A percentile compares a stretch with the other conserved stretches of the same genome.
phyloP scores from a whole-genome alignment of 2,113 vertebrate genomes.

The Ursus arctos region DNA sequence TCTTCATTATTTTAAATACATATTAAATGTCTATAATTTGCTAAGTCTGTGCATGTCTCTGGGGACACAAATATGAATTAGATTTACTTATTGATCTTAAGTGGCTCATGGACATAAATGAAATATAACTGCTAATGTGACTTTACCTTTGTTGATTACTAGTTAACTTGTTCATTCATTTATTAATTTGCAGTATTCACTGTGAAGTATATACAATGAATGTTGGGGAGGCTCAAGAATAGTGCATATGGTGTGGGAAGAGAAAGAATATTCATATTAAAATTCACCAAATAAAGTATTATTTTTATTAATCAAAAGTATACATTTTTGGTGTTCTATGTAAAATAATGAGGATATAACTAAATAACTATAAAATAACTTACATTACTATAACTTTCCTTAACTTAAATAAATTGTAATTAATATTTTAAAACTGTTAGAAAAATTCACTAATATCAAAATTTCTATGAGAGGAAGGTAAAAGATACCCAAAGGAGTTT shows the following conservation, averaged over 20 bases:
- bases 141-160: not conserved
- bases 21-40: not conserved
- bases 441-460: not conserved
- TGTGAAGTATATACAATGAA: not conserved
- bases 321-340: not conserved
- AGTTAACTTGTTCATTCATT: not conserved
- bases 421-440: not conserved
- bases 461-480: not conserved
- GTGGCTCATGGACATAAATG: not conserved
- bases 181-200: not conserved
- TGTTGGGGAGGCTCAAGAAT: not conserved
- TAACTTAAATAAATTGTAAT: not conserved
- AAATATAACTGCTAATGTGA: constrained; percentile 14
- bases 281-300: not conserved
- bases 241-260: not conserved
- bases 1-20: constrained; percentile 35
- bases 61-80: not conserved
- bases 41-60: not conserved
- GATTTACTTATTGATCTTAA: not conserved
- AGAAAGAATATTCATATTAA: not conserved
- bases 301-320: not conserved
- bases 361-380: not conserved
- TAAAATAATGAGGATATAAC: not conserved
- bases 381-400: not conserved
- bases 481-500: not conserved